phyloP scores from a whole-genome alignment of 2,113 vertebrate genomes.

The Opisthocomus hoazin region DNA sequence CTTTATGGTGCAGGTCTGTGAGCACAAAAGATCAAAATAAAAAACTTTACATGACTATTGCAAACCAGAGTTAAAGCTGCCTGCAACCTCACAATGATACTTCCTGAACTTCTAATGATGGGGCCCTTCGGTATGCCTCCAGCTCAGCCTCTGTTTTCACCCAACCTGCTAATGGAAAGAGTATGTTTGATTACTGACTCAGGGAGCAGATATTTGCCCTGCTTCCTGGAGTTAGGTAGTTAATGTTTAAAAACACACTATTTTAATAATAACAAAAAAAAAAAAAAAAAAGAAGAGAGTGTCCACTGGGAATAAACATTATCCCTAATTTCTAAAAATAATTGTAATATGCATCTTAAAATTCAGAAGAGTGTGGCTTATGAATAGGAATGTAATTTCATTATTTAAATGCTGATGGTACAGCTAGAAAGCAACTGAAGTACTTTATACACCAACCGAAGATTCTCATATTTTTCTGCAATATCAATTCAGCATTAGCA shows the following conservation, averaged over 20 bases:
- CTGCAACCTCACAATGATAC: neutral
- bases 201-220: neutral
- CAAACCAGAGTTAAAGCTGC: neutral
- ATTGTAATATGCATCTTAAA: slow-evolving; percentile 32
- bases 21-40: neutral
- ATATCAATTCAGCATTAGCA: slow-evolving; percentile 29
- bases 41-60: neutral
- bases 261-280: neutral
- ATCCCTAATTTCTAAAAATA: slow-evolving; percentile 49
- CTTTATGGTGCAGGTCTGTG: neutral
- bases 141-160: neutral
- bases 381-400: slow-evolving; percentile 54
- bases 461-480: slow-evolving; percentile 31
- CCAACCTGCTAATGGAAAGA: neutral
- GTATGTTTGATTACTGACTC: neutral
- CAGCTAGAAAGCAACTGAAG: slow-evolving; percentile 36
- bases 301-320: neutral
- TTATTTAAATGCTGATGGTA: slow-evolving; percentile 37
- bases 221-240: neutral
- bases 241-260: neutral
- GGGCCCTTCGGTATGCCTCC: neutral
- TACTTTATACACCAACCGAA: neutral
- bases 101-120: neutral
- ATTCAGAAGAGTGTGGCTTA: slow-evolving; percentile 25
- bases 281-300: neutral